A percentile compares a stretch with the other conserved stretches of the same genome.
Evolutionary conservation across 1,140 invertebrate genomes (phyloP).

Genomic region (Drosophila eugracilis): DNA sequence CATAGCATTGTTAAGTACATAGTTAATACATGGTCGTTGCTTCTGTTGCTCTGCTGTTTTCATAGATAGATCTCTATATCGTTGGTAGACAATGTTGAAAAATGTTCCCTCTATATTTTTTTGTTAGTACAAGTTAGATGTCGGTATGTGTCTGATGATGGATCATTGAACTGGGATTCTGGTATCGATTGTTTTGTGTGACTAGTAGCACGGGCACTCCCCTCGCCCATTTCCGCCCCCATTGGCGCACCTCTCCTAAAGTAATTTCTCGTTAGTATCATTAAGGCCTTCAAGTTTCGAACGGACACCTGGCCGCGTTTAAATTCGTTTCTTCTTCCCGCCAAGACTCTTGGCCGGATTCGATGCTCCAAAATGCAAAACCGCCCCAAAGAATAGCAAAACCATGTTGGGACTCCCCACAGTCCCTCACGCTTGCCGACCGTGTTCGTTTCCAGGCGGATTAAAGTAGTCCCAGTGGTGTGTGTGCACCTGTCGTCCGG

Average conservation of each 20-base stretch:
- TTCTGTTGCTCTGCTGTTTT: conserved; percentile 1
- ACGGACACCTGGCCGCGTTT: conserved; percentile 64
- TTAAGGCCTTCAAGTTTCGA: conserved; percentile 80
- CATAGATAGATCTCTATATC: conserved; percentile 20
- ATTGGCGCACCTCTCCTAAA: conserved; percentile 60
- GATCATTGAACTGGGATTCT: conserved; percentile 62
- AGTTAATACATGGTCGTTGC: conserved; percentile 72
- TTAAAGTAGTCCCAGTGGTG: conserved; percentile 95
- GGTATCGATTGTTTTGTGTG: conserved; percentile 54
- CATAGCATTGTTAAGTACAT: conserved; percentile 63
- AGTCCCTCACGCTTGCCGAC: conserved; percentile 68
- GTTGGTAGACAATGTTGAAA: conserved; percentile 49
- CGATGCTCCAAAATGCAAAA: conserved; percentile 77
- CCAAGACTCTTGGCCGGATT: conserved; percentile 37
- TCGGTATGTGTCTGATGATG: conserved; percentile 44
- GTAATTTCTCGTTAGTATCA: conserved; percentile 71
- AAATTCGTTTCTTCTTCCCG: conserved; percentile 69
- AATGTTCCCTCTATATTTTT: conserved; percentile 47
- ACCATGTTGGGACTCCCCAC: conserved; percentile 9
- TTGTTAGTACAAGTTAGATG: conserved; percentile 50
- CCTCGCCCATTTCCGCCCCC: conserved; percentile 28
- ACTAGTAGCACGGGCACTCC: conserved; percentile 60
- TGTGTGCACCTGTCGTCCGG: conserved; percentile 89
- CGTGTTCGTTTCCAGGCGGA: conserved; percentile 87
- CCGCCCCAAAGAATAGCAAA: conserved; percentile 48